Evolutionary conservation across 2,797 vertebrate species (phyloP).

Genomic region (Lemur catta): DNA sequence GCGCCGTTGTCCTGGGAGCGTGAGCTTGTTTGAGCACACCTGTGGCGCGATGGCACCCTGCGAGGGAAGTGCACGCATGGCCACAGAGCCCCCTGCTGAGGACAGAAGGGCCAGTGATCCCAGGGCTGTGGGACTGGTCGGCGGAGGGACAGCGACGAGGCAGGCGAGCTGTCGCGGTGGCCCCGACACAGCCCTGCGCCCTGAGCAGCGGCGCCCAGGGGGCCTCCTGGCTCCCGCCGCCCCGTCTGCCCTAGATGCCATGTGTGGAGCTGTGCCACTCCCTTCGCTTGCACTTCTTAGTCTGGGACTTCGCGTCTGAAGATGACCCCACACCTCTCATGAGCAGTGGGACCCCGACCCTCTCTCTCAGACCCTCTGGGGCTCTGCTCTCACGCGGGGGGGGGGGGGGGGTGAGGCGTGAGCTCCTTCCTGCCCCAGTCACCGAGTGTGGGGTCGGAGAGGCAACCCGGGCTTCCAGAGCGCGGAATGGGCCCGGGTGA

Average conservation of each 20-base stretch:
- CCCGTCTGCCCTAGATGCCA: neutral
- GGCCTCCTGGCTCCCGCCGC: no score
- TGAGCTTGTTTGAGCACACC: neutral
- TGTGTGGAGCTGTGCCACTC: neutral
- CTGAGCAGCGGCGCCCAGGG: neutral
- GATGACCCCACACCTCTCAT: neutral
- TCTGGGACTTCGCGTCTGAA: neutral
- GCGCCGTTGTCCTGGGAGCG: accelerated
- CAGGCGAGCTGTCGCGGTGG: neutral
- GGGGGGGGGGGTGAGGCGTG: neutral
- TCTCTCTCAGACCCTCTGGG: neutral
- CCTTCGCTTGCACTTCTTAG: neutral
- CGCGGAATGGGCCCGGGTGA: neutral
- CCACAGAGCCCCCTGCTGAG: neutral
- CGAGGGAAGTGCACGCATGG: neutral
- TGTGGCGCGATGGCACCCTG: neutral
- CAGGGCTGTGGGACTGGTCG: neutral
- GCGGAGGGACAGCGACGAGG: neutral
- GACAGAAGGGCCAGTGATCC: neutral
- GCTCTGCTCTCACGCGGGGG: neutral
- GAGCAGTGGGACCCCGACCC: neutral
- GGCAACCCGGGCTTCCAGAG: neutral
- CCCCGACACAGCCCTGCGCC: neutral
- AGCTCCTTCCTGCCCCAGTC: neutral
- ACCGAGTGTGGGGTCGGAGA: neutral